phyloP scores from a whole-genome alignment of 2,888 invertebrate species.

The Drosophila algonquin region DNA sequence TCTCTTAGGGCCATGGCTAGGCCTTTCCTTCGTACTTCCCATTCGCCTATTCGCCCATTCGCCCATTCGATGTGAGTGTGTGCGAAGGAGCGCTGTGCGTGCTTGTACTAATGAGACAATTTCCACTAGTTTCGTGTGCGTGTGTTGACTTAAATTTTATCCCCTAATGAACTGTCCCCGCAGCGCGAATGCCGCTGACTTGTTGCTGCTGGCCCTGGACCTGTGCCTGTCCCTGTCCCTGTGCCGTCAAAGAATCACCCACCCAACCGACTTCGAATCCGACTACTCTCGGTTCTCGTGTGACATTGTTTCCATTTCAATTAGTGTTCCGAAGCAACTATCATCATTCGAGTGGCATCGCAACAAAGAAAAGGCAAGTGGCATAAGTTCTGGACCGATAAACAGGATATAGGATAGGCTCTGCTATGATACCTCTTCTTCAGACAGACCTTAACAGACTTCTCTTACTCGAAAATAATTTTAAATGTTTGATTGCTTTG shows the following conservation, averaged over 20 bases:
- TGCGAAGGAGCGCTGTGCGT: constrained; percentile 5
- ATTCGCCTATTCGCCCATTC: too few species aligned
- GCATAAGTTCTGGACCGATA: not conserved
- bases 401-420: too few species aligned
- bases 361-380: not conserved
- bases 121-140: constrained; percentile 59
- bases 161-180: constrained; percentile 71
- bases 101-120: constrained; percentile 73
- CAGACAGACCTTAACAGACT: too few species aligned
- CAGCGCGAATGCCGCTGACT: constrained; percentile 48
- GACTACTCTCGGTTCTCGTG: constrained; percentile 3
- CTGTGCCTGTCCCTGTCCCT: not conserved
- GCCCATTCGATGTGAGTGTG: not conserved
- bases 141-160: constrained; percentile 70
- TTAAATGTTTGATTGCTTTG: not conserved
- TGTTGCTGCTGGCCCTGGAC: constrained; percentile 55
- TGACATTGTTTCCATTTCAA: constrained; percentile 64
- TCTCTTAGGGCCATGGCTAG: too few species aligned
- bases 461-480: not conserved
- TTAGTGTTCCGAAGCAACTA: constrained; percentile 59
- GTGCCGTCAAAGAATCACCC: not conserved
- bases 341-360: not conserved
- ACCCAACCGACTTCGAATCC: not conserved
- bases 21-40: too few species aligned
- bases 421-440: too few species aligned